phyloP scores from a whole-genome alignment of 1,140 invertebrate genomes.

The Trinorchestia longiramus region DNA sequence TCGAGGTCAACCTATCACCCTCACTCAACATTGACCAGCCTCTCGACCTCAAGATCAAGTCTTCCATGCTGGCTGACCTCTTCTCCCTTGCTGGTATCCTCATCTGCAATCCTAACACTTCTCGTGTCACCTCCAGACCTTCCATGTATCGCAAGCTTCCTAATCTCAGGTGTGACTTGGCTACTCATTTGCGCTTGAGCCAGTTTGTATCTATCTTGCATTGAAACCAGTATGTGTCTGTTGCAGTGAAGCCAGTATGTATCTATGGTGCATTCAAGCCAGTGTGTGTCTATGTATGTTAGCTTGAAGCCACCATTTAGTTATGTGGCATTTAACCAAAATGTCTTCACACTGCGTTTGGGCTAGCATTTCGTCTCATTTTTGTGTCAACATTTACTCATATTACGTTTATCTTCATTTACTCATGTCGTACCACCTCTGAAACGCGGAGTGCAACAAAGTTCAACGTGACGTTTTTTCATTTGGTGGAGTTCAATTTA shows the following conservation, averaged over 20 bases:
- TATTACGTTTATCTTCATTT: not conserved
- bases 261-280: no score
- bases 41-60: slow-evolving; percentile 91
- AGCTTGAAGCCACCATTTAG: not conserved
- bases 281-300: no score
- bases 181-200: not conserved
- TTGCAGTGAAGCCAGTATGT: no score
- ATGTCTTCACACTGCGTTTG: not conserved
- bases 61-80: slow-evolving; percentile 89
- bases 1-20: slow-evolving; percentile 94
- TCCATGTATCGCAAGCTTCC: slow-evolving; percentile 65
- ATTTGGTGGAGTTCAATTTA: no score
- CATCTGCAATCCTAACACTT: slow-evolving; percentile 78
- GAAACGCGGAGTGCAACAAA: not conserved
- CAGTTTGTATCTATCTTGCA: no score
- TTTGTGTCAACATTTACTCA: not conserved
- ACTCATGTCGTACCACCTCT: not conserved
- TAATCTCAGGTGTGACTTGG: slow-evolving; percentile 42
- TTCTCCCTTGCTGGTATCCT: slow-evolving; percentile 90
- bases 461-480: not conserved
- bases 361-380: not conserved
- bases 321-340: not conserved
- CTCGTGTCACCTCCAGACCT: slow-evolving; percentile 69
- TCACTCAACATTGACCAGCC: slow-evolving; percentile 94
- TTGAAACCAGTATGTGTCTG: no score